These are phyloP conservation scores for Troglohyphantes excavatus DNA, from an alignment of 2,888 invertebrate species.

Conservation along the genomic window DNA sequence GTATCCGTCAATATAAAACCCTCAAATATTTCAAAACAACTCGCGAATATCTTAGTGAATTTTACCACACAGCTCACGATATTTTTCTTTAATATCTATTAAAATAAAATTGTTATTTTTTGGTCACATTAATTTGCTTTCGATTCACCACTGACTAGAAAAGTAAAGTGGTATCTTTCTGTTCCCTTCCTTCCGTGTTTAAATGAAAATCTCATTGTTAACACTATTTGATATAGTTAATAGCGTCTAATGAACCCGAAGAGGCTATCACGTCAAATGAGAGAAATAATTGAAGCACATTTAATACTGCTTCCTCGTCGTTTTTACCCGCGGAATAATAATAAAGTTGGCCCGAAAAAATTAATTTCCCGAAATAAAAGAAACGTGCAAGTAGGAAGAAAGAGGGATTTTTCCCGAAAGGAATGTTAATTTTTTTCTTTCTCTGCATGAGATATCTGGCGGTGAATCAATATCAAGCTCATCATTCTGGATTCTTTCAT, in stretches of 20 bases:
- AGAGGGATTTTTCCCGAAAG: slow-evolving; percentile 18
- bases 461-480: slow-evolving; percentile 74
- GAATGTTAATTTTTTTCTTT: slow-evolving; percentile 24
- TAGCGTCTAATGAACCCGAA: not conserved
- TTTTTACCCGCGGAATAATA: slow-evolving; percentile 41
- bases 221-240: not conserved
- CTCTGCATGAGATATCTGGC: slow-evolving; percentile 21
- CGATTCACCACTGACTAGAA: too few relatives aligned
- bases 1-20: too few relatives aligned
- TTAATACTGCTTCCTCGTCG: slow-evolving; percentile 9
- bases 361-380: slow-evolving; percentile 61
- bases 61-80: too few relatives aligned
- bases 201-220: not conserved
- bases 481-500: slow-evolving; percentile 63
- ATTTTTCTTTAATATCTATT: too few relatives aligned
- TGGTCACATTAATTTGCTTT: too few relatives aligned
- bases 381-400: slow-evolving; percentile 39
- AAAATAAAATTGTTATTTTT: too few relatives aligned
- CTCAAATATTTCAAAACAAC: too few relatives aligned
- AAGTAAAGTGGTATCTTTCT: too few relatives aligned
- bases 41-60: too few relatives aligned
- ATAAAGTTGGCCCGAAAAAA: slow-evolving; percentile 55
- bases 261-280: slow-evolving; percentile 8
- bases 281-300: slow-evolving; percentile 7
- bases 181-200: not conserved